Conservation (phyloP, 2,797 vertebrate genomes). For the Dipus sagitta region DNA sequence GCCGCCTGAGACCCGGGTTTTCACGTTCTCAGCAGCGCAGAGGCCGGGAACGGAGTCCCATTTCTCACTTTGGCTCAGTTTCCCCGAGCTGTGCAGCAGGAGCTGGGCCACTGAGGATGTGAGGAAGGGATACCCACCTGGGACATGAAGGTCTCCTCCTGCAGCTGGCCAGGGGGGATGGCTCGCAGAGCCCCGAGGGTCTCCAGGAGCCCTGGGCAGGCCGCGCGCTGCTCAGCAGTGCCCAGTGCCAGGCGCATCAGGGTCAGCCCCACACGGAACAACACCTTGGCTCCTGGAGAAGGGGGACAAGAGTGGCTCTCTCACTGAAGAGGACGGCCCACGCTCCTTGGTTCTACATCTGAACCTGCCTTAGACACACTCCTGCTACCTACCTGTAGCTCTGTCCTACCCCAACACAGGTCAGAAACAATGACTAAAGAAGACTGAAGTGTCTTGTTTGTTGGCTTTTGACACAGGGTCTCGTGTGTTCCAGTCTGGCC, state of each 20-base stretch:
- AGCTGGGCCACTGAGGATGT: not conserved
- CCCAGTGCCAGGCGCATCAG: conserved; percentile 92
- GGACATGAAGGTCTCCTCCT: conserved; percentile 91
- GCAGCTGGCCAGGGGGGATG: conserved; percentile 88
- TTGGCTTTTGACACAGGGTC: not conserved
- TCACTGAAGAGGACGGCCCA: not conserved
- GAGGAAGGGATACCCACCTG: conserved; percentile 86
- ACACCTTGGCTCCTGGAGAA: conserved; percentile 90
- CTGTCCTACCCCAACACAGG: not conserved
- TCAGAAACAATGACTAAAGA: not conserved
- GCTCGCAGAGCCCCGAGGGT: conserved; percentile 92
- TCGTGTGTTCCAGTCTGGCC: not conserved
- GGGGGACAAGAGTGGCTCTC: not conserved
- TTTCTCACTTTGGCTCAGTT: conserved; percentile 1
- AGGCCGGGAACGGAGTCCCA: not conserved
- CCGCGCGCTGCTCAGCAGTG: conserved; percentile 89
- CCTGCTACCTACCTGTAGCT: not conserved
- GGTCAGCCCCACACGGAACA: conserved; percentile 93
- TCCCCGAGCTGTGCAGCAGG: not conserved
- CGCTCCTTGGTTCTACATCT: not conserved
- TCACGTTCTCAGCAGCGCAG: not conserved
- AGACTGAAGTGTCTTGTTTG: not conserved
- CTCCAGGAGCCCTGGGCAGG: conserved; percentile 93
- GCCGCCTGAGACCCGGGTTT: not conserved
- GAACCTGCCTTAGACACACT: not conserved